Evolutionary conservation across 1,140 invertebrate genomes (phyloP).

Genomic region (Scylla paramamosain): DNA sequence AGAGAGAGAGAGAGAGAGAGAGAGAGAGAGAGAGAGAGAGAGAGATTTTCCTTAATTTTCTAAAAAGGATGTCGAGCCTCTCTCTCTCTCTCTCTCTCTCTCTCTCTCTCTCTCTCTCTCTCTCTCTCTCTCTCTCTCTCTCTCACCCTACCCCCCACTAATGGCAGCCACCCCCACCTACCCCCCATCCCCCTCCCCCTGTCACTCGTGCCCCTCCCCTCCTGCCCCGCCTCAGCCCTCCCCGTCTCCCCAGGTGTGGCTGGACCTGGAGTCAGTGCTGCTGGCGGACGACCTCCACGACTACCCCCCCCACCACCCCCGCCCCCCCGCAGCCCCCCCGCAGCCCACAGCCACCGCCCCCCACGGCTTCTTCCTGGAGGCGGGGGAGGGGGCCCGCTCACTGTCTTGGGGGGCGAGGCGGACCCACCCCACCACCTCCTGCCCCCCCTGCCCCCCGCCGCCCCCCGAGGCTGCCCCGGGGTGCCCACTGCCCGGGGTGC

Average conservation of each 20-base stretch:
- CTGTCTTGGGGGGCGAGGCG: too few relatives aligned
- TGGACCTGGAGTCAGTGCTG: conserved; percentile 69
- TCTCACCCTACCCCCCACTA: not conserved
- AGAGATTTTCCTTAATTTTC: too few relatives aligned
- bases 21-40: too few relatives aligned
- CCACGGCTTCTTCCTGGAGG: not conserved
- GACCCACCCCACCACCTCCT: not conserved
- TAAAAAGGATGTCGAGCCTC: not conserved
- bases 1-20: too few relatives aligned
- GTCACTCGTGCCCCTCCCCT: not conserved
- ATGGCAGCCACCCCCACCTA: not conserved
- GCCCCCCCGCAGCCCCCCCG: not conserved
- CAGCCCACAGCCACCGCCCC: not conserved
- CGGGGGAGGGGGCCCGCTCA: too few relatives aligned
- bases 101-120: not conserved
- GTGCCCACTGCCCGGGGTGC: not conserved
- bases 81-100: conserved; percentile 3
- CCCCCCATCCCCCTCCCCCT: not conserved
- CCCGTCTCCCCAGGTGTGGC: conserved; percentile 54
- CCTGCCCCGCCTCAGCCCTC: not conserved
- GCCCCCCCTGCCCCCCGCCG: not conserved
- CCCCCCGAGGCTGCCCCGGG: not conserved
- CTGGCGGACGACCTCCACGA: conserved; percentile 1
- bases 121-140: not conserved
- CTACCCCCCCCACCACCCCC: not conserved